Evolutionary conservation across 2,888 invertebrate species (phyloP), one percentile per base, ranked within the genome.

Genomic region (Phania funesta): DNA sequence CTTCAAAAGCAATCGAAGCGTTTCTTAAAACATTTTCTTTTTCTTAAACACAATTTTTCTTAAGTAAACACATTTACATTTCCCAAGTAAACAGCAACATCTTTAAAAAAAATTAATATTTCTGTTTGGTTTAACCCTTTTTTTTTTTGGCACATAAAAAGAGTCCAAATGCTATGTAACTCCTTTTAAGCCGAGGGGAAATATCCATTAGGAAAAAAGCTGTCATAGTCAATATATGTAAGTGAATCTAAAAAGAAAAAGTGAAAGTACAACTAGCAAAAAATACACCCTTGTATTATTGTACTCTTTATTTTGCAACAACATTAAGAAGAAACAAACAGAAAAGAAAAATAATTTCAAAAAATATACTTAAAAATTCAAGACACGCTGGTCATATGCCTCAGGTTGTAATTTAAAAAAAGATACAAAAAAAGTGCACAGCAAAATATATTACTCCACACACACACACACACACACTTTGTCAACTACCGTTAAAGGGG

Each of bases 321-420:
- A 18, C 24, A 38, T 24, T 13, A 11, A 11, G 13, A 54, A 68
- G 22, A 13, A 58, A 44, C 18, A 6, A n/a, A 16, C 16, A 32
- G 13, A 9, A 62, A 62, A 79, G 65, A 67, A 18, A 24, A 38
- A 22, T 29, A n/a, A 38, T 35, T 35, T 4, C 4, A 52, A 46
- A 54, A 67, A 71, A 60, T 70, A 60, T 44, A 82, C 74, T 82
- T 82, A 75, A 78, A 78, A 82, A 82, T 82, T 82, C 82, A 82
- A 82, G 78, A 78, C 82, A 82, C 82, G 82, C 78, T 82, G 82
- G 82, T 71, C 82, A 82, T 75, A 82, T 74, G 78, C 82, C 74
- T 67, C 74, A 75, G 75, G 82, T 75, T 82, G 74, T 82, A 78
- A 78, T 78, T 82, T 78, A 75, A 78, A 80, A 80, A 77, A 68